phyloP scores from a whole-genome alignment of 2,113 vertebrate genomes.

The Butastur rufipennis region DNA sequence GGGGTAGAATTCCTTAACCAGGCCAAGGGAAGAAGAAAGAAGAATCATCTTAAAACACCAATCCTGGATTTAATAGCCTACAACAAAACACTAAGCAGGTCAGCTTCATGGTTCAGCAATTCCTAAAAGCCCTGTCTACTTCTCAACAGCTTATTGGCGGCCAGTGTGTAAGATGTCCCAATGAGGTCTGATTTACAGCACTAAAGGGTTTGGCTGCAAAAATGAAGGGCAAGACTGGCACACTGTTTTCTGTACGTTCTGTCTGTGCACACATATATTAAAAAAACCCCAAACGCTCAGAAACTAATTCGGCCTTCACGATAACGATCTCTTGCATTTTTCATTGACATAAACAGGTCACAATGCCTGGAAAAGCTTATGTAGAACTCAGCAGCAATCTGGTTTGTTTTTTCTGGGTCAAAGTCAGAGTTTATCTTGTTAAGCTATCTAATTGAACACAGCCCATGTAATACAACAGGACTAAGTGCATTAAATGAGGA shows the following conservation, averaged over 20 bases:
- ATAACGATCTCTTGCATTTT: conserved; percentile 69
- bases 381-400: conserved; percentile 36
- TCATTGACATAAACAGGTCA: conserved; percentile 74
- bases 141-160: conserved; percentile 72
- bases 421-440: conserved; percentile 75
- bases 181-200: conserved; percentile 76
- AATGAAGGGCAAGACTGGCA: conserved; percentile 44
- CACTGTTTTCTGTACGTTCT: conserved; percentile 6
- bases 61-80: conserved; percentile 78
- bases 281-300: conserved; percentile 8
- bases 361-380: conserved; percentile 46
- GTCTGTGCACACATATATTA: background rate
- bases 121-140: conserved; percentile 79
- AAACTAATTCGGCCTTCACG: conserved; percentile 41
- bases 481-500: conserved; percentile 61
- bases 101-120: conserved; percentile 79
- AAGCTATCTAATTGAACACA: conserved; percentile 75
- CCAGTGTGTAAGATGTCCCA: conserved; percentile 68
- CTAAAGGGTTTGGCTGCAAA: conserved; percentile 57
- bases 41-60: conserved; percentile 73
- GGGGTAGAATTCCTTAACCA: conserved; percentile 70
- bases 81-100: conserved; percentile 82
- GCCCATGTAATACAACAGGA: conserved; percentile 52
- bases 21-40: conserved; percentile 65
- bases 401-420: conserved; percentile 71